Base-by-base conservation (phyloP, 2,113 vertebrate genomes). In the Erinaceus europaeus region DNA sequence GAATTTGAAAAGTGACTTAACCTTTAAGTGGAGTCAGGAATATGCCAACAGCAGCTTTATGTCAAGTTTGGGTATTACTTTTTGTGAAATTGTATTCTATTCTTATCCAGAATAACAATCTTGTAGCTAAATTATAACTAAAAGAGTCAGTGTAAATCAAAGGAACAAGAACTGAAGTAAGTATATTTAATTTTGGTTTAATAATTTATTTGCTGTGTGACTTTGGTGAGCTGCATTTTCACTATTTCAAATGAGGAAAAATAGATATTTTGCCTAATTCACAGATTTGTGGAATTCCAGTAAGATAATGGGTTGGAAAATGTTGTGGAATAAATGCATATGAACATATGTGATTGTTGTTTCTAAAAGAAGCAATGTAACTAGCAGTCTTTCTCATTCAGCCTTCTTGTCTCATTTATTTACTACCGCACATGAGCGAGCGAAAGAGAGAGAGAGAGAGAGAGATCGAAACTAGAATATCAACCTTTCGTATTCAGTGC, bases 131-230 rank as follows among this genome's bases (percentile, higher is more conserved):
- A 64, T 76, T 88, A 64, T 59, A 81, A 55, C 57, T 83, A 9
- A 61, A 84, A 44, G 48, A 83, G 68, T 8, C 44, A 75, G 14
- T 62, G 55, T 67, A 12, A 75, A 59, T 84, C 10, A 42, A 50
- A 72, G 53, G 21, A 80, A 72, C 80, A 38, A 68, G 4, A 61
- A 48, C 11, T 44, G 38, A 84, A 81, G 15, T 50, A 46, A 71
- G 29, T 40, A 18, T 34, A 87, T 87, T 84, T 94, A 72, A 67
- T 67, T 77, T 76, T 77, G 50, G 14, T 29, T 83, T 84, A 32
- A 61, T 12, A 34, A 48, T 71, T 67, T 78, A 38, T 4, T 80
- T 89, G 10, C 15, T 75, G 10, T 71, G 21, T 87, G 44, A 80
- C 27, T 25, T 29, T 67, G 68, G 32, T 27, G 27, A 72, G n/a